Conservation (phyloP, 2,888 invertebrate species). For the Eupithecia pulchellata region DNA sequence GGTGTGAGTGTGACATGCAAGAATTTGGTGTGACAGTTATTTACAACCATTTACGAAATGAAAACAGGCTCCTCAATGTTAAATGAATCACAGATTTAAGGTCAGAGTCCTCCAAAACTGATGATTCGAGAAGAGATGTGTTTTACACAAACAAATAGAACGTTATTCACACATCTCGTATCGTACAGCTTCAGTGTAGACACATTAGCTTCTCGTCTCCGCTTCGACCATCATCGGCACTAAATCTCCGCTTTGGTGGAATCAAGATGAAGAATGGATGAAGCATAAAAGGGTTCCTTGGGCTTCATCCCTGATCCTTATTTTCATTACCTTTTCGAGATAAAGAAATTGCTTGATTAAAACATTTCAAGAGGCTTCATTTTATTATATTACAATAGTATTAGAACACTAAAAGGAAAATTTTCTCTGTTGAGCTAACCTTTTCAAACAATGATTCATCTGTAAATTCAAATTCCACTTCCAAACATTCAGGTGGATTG, state of each 20-base stretch:
- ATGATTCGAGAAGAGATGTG: too few relatives aligned
- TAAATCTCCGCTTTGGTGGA: too few relatives aligned
- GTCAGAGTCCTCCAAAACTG: too few relatives aligned
- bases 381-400: not conserved
- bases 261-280: too few relatives aligned
- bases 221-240: too few relatives aligned
- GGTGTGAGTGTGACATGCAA: slow-evolving; percentile 31
- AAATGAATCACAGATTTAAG: not conserved
- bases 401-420: not conserved
- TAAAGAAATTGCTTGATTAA: not conserved
- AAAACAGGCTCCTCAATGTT: not conserved
- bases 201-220: too few relatives aligned
- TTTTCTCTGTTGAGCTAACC: not conserved
- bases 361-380: not conserved
- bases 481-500: not conserved
- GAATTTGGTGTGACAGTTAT: slow-evolving; percentile 19
- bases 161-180: too few relatives aligned
- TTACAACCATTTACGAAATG: not conserved
- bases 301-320: not conserved
- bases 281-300: not conserved
- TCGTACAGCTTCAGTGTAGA: too few relatives aligned
- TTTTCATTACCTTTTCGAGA: not conserved
- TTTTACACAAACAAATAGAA: too few relatives aligned
- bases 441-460: not conserved
- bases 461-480: not conserved